These are phyloP conservation scores for Acyrthosiphon pisum DNA, from an alignment of 1,140 invertebrate species.

Conservation along the genomic window DNA sequence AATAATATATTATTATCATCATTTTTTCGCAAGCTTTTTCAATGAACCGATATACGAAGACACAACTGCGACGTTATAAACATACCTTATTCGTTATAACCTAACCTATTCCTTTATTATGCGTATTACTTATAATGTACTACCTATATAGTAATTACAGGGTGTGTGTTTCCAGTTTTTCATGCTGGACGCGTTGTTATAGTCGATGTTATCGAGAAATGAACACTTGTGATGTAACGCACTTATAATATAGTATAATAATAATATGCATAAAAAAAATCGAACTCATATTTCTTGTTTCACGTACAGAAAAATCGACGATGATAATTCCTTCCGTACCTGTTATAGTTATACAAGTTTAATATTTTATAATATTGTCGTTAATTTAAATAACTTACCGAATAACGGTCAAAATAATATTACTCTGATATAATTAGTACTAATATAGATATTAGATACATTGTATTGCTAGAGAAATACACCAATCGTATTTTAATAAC, in stretches of 20 bases:
- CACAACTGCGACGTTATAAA: no score
- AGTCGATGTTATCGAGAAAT: not conserved
- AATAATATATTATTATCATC: not conserved
- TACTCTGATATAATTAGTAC: not conserved
- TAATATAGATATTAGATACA: not conserved
- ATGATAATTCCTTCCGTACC: not conserved
- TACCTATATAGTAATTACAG: not conserved
- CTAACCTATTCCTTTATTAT: not conserved
- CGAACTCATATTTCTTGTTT: slow-evolving; percentile 1
- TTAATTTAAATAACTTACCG: not conserved
- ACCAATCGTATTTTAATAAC: not conserved
- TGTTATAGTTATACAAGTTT: not conserved
- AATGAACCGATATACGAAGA: not conserved
- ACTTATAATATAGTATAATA: no score
- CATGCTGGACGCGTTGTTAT: not conserved
- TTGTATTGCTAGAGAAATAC: not conserved
- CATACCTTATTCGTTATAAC: not conserved
- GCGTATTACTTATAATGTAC: not conserved
- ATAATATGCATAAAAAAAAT: not conserved
- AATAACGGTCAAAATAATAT: not conserved
- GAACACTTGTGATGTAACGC: no score
- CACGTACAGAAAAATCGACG: not conserved
- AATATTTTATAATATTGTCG: not conserved
- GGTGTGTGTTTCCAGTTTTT: not conserved
- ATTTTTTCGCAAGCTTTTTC: not conserved